These are phyloP conservation scores for Mus minutoides DNA, from an alignment of 2,797 vertebrate species.

Conservation along the genomic window DNA sequence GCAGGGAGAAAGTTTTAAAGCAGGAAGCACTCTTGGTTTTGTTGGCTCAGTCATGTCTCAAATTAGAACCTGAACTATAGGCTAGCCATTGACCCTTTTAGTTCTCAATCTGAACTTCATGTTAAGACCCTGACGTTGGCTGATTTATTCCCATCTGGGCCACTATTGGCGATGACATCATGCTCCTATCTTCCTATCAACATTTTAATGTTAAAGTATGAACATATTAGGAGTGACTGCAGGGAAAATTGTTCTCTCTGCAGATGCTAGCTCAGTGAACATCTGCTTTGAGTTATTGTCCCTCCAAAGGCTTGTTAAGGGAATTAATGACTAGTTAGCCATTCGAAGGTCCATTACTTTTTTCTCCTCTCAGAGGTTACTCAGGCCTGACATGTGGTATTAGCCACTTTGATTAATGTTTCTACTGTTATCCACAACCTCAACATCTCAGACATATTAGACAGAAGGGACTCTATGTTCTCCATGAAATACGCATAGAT, in stretches of 20 bases:
- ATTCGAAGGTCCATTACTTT: background rate
- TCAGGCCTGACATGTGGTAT: background rate
- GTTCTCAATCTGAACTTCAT: background rate
- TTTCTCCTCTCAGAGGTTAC: background rate
- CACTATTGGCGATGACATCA: background rate
- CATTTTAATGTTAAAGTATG: constrained; percentile 10
- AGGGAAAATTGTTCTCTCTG: background rate
- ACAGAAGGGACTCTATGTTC: constrained; percentile 26
- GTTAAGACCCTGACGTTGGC: background rate
- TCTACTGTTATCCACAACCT: background rate
- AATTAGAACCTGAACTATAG: background rate
- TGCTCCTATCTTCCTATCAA: background rate
- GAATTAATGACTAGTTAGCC: constrained; percentile 48
- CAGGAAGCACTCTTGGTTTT: background rate
- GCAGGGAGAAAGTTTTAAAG: background rate
- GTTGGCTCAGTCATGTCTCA: background rate
- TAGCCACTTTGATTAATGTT: background rate
- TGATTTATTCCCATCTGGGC: background rate
- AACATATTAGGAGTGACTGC: background rate
- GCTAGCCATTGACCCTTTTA: background rate
- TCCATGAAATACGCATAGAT: background rate
- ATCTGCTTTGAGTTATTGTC: constrained; percentile 13
- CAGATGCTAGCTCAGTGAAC: background rate
- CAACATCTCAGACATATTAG: background rate
- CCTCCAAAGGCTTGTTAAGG: constrained; percentile 1